Base-by-base conservation (phyloP, 2,888 invertebrate species). In the Tetragonula carbonaria region DNA sequence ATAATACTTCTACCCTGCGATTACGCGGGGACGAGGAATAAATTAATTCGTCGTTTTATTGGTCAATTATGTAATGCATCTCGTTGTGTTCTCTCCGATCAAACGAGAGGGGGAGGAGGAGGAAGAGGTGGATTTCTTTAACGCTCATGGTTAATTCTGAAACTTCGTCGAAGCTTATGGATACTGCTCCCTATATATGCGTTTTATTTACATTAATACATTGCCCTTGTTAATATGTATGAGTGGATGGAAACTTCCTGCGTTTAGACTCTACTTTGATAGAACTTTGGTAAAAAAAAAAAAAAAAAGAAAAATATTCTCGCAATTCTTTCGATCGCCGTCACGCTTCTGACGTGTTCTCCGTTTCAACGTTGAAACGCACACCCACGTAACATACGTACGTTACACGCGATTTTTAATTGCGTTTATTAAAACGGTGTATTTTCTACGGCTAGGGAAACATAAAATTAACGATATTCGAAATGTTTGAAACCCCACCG, bases 11-110 rank as follows among this genome's bases (percentile, higher is more conserved):
- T 14, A 53, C 57, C 23, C 16, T 4, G 59, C 28, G 72, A 71
- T 77, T 77, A 55, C 65, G 71, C 57, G 72, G 2, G 23, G 13
- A 33, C 21, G 18, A 38, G 57, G 59, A 74, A 53, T 53, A 72
- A 75, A 72, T 18, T 71, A 83, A 77, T 77, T 73, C 53, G 70
- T 74, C 66, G 74, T 38, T 82, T 82, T 45, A 84, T 74, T 53
- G 70, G 76, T 28, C 67, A 76, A 80, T 82, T 84, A 74, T 55
- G 38, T 74, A 84, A 82, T 62, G 63, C 68, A 38, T 28, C 51
- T 59, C 59, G 59, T 73, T 76, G 73, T 74, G 57, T 28, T 65
- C 59, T 21, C 2, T 45, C 8, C 33, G 59, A 75, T 83, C 81
- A 73, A 75, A 53, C 57, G 51, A 45, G 55, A 18, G 11, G 11